Percentiles rank a stretch among this genome's conserved stretches.
Evolutionary conservation across 2,888 invertebrate species (phyloP).

Genomic region (Netelia inedita): DNA sequence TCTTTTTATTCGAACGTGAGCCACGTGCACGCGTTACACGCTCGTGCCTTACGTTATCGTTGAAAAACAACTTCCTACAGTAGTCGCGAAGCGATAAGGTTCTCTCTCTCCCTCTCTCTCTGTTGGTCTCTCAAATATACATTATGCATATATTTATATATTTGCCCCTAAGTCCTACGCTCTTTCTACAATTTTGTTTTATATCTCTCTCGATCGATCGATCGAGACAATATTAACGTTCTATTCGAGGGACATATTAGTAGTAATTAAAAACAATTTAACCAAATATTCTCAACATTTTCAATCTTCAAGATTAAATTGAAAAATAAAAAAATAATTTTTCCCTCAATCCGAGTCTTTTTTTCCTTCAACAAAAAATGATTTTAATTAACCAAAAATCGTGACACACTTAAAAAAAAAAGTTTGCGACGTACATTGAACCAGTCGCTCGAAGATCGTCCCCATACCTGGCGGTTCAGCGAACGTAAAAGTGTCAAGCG

Average conservation of each 20-base stretch:
- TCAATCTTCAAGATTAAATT: too few species aligned
- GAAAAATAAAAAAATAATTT: too few species aligned
- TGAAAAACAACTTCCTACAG: constrained; percentile 62
- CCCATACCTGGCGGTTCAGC: neutral
- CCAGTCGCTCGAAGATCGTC: neutral
- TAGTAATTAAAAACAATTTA: too few species aligned
- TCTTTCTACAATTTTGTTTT: constrained; percentile 19
- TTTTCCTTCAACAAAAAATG: neutral
- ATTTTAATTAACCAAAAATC: neutral
- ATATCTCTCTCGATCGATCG: constrained; percentile 35
- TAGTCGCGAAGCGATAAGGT: constrained; percentile 43
- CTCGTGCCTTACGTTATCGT: constrained; percentile 50
- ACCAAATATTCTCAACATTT: too few species aligned
- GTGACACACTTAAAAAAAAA: neutral
- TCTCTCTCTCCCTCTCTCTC: constrained; percentile 29
- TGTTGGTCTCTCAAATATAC: constrained; percentile 27
- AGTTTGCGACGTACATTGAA: neutral
- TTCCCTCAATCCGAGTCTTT: too few species aligned
- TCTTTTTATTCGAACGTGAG: constrained; percentile 35
- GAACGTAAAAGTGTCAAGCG: neutral
- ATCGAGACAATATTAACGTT: neutral
- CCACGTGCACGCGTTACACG: constrained; percentile 45
- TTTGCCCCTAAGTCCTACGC: constrained; percentile 55
- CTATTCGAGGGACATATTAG: neutral
- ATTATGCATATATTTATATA: constrained; percentile 27